These are phyloP conservation scores for Drosophila kurseongensis DNA, from an alignment of 1,140 invertebrate species.

Conservation along the genomic window DNA sequence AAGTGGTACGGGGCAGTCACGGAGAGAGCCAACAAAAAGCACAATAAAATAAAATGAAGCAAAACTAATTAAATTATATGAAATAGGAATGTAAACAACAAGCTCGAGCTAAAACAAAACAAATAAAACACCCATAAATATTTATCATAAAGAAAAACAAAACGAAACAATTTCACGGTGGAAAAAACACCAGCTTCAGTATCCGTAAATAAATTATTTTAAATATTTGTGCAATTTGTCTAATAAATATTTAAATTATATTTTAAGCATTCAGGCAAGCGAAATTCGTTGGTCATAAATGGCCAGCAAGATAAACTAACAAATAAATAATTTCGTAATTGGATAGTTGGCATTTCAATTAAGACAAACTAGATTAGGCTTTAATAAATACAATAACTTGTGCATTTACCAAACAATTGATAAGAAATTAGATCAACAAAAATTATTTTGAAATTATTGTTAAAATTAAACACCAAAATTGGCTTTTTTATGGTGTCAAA, in stretches of 20 bases:
- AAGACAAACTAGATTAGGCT: not conserved
- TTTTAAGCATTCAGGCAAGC: not conserved
- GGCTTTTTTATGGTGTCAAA: too few species aligned
- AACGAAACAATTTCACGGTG: conserved; percentile 50
- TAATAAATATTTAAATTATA: conserved; percentile 49
- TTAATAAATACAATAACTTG: not conserved
- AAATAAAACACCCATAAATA: conserved; percentile 61
- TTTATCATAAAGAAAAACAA: conserved; percentile 63
- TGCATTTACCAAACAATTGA: too few species aligned
- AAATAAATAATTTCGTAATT: not conserved
- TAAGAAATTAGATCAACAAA: too few species aligned
- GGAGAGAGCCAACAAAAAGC: conserved; percentile 15
- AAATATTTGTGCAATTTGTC: conserved; percentile 39
- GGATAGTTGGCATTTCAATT: not conserved
- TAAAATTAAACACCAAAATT: too few species aligned
- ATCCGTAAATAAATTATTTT: conserved; percentile 25
- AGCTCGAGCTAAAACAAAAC: conserved; percentile 40
- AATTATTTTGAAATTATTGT: too few species aligned
- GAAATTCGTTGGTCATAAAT: not conserved
- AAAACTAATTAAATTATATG: conserved; percentile 80
- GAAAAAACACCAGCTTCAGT: conserved; percentile 12
- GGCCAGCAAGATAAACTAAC: not conserved
- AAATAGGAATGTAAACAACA: conserved; percentile 68
- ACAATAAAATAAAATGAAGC: conserved; percentile 68
- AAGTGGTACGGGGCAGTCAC: not conserved